Base-by-base conservation (phyloP, 2,888 invertebrate genomes). In the Mesochorus sp. region DNA sequence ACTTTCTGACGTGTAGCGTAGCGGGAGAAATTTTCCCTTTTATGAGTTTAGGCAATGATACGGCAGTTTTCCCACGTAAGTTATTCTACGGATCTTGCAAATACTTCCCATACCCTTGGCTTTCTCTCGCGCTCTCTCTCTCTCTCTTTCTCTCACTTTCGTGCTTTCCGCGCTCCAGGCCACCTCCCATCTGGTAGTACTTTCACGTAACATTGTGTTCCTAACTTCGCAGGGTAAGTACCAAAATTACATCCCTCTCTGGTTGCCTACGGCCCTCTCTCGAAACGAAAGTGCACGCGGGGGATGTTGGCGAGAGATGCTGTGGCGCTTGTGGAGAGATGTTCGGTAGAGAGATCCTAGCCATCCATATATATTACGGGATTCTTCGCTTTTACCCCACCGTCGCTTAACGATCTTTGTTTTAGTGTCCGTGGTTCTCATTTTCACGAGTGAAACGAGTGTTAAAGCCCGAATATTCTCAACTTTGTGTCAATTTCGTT, bases 141-240 rank as follows among this genome's bases (percentile, higher is more conserved):
- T 37, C n/a, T n/a, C n/a, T n/a, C n/a, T n/a, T n/a, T n/a, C n/a
- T n/a, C n/a, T n/a, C n/a, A n/a, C n/a, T n/a, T 44, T 34, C 10
- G 14, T n/a, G 24, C 21, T 62, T n/a, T 34, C 34, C 4, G 57
- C 47, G 68, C 81, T 81, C 75, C 64, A 67, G 71, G 83, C 85
- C 80, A 79, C 76, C 78, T 83, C 82, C 82, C 85, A 85, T 86
- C 85, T 85, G 86, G 86, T 84, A 87, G 84, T 87, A 85, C 85
- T 85, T 86, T 85, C 87, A 86, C 87, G 87, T 87, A 87, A 87
- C 87, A 86, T 87, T 86, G 87, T 87, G 85, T 86, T 86, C 80
- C 85, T 83, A 87, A 86, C 84, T 87, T 87, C 76, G 83, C 78
- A 81, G 84, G 83, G 85, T 86, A 86, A 87, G 86, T 86, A 87